Base-by-base conservation (phyloP, 2,797 vertebrate genomes). In the Danio jaintianensis region DNA sequence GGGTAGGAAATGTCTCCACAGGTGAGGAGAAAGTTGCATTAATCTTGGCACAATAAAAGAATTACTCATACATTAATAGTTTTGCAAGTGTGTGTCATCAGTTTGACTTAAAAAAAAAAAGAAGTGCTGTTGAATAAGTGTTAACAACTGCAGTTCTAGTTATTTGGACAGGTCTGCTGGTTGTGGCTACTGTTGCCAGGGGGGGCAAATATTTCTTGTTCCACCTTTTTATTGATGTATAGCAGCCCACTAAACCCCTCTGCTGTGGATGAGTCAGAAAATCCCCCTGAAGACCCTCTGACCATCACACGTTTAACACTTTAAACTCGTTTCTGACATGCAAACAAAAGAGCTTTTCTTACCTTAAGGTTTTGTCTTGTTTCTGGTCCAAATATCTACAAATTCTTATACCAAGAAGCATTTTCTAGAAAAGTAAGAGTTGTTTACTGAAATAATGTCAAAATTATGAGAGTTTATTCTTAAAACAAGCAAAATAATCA, bases 151-250 rank as follows among this genome's bases (percentile, higher is more conserved):
- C 75, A 78, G 48, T 76, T 7, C 12, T 40, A 42, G 76, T 70
- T 89, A 79, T 88, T 90, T 88, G 85, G 66, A 88, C 88, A 87
- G 85, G 80, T 68, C 8, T 18, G 63, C 58, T 70, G 86, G 80
- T 80, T 88, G 74, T 89, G 82, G 83, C 79, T 81, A 77, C 85
- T 6, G 75, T 88, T 85, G 77, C 80, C 75, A 86, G 29, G 13
- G 48, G 48, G 20, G 4, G 38, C 61, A 70, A 80, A 80, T 77
- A 79, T 87, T 86, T 80, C 58, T 67, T 56, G 50, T 47, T 85
- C 64, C 84, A 13, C 81, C 85, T 75, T 22, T 80, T 50, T 79
- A 80, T 45, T 70, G 77, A 87, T 83, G 83, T 62, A 66, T 18
- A 70, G 52, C 16, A 16, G 40, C 74, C 55, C 50, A 22, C 74